A percentile compares a stretch with the other conserved stretches of the same genome.
phyloP scores from a whole-genome alignment of 53 echinoderm and acorn worm genomes.

The Arbacia lixula region DNA sequence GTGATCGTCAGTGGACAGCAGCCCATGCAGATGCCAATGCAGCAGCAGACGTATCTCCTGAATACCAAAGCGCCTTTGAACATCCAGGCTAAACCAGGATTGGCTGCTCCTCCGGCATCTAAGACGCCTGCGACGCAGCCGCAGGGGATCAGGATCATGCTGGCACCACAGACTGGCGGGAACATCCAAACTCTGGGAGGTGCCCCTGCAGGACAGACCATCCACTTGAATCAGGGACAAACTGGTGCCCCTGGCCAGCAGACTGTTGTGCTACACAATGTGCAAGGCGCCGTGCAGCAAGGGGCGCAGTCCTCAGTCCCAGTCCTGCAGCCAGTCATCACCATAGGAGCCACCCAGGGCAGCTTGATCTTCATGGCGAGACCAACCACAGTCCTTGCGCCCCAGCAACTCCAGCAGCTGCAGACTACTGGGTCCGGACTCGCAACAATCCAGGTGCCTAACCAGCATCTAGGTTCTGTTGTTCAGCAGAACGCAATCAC shows the following conservation, averaged over 20 bases:
- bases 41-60: conserved; percentile 21
- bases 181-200: conserved; percentile 10
- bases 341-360: conserved; percentile 89
- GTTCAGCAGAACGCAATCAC: conserved; percentile 9
- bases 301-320: conserved; percentile 8
- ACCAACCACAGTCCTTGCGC: conserved; percentile 44
- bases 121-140: neutral
- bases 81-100: conserved; percentile 27
- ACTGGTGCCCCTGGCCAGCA: conserved; percentile 49
- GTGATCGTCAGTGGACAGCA: conserved; percentile 30
- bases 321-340: conserved; percentile 80
- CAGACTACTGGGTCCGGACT: conserved; percentile 61
- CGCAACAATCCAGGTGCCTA: conserved; percentile 45
- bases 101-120: neutral
- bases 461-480: conserved; percentile 24
- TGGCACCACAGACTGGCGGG: conserved; percentile 42
- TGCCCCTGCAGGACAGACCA: conserved; percentile 55
- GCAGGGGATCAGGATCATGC: conserved; percentile 47
- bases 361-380: conserved; percentile 91
- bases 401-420: conserved; percentile 44
- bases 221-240: conserved; percentile 60
- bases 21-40: neutral
- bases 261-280: conserved; percentile 64
- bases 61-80: conserved; percentile 18
- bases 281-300: conserved; percentile 26